Percentiles rank a stretch among this genome's conserved stretches.
phyloP scores from a whole-genome alignment of 2,888 invertebrate species.

The Panopea generosa region DNA sequence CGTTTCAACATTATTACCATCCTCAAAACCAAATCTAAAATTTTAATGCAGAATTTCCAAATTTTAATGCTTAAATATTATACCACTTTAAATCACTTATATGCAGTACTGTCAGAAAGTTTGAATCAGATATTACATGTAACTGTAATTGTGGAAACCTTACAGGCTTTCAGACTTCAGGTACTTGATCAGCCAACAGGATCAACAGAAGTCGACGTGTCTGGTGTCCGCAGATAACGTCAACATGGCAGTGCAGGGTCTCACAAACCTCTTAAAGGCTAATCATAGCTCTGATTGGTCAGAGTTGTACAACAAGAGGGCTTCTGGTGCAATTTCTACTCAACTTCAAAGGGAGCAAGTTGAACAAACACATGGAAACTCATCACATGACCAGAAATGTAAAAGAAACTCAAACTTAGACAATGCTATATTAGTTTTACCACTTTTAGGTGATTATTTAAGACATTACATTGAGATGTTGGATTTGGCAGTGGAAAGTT shows the following conservation, averaged over 20 bases:
- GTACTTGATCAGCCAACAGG: conserved; percentile 14
- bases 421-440: conserved; percentile 69
- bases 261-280: conserved; percentile 46
- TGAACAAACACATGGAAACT: no score
- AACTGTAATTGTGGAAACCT: no score
- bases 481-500: conserved; percentile 30
- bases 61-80: no score
- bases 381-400: no score
- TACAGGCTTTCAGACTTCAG: conserved; percentile 58
- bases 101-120: no score
- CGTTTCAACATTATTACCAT: no score
- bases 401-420: conserved; percentile 23
- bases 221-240: conserved; percentile 61
- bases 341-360: no score
- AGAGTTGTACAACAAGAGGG: not conserved
- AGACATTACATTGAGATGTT: conserved; percentile 74
- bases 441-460: conserved; percentile 74
- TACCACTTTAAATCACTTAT: no score
- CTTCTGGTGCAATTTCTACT: not conserved
- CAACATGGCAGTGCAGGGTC: conserved; percentile 65
- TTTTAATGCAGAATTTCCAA: no score
- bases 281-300: not conserved
- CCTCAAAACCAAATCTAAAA: no score
- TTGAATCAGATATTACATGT: no score
- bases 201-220: conserved; percentile 18